Base-by-base conservation (phyloP, 2,113 vertebrate genomes). In the Notarius quadriscutis region DNA sequence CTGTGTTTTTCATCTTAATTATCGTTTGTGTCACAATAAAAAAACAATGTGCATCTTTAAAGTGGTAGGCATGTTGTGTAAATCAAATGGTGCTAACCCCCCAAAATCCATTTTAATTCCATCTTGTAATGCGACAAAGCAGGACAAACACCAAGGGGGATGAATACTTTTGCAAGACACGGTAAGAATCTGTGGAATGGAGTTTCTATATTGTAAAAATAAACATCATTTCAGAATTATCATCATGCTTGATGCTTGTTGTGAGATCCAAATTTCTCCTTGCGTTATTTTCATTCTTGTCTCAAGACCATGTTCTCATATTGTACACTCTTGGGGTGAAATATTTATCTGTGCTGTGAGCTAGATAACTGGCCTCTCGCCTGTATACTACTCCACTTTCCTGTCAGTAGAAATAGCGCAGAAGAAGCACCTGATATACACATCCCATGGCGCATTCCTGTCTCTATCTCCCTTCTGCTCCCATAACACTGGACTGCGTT, bases 381-480 rank as follows among this genome's bases (percentile, higher is more conserved):
- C 20, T 72, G 51, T 51, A 22, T 48, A 48, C 12, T 27, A 14
- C 60, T 53, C 30, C 15, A 58, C 27, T 27, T 79, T 85, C 72
- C 25, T 58, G 78, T 65, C 41, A 22, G 34, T 9, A 69, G 14
- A 55, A 58, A 50, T 20, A 53, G 14, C 8, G 53, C 7, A 53
- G 60, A 78, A 65, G 18, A 41, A 25, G 18, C 63, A 81, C 50
- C 78, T 81, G 75, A 71, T 48, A 78, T 81, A 50, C 78, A 25
- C 17, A 80, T 60, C 84, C 71, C 34, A 27, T 62, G 71, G n/a
- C 74, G 58, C 80, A 57, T 60, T 77, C 48, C 27, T 77, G n/a
- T 4, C 69, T 22, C 78, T 87, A 85, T 87, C 88, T 87, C 22
- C 14, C 34, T 51, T 34, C 17, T 7, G n/a, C 48, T 89, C 67